These are phyloP conservation scores for Drosophila guanche DNA, from an alignment of 1,140 invertebrate genomes.

Conservation along the genomic window DNA sequence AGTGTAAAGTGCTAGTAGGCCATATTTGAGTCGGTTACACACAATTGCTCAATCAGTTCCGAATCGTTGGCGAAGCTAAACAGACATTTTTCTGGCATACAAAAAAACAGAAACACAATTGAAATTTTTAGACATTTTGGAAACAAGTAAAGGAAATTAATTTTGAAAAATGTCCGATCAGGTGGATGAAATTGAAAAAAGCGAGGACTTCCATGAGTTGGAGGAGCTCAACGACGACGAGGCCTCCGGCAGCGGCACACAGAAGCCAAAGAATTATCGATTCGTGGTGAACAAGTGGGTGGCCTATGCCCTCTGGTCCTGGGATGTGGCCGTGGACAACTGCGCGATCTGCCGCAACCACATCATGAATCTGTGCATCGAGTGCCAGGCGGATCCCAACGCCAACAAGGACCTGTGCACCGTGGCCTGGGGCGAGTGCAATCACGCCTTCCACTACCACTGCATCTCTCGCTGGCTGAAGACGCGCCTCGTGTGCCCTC, in stretches of 20 bases:
- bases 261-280: conserved; percentile 86
- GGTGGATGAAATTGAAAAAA: conserved; percentile 85
- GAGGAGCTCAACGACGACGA: conserved; percentile 83
- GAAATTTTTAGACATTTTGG: background rate
- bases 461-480: conserved; percentile 99
- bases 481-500: conserved; percentile 98
- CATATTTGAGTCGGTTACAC: too few relatives aligned
- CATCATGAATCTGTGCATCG: conserved; percentile 99
- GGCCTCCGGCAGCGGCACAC: conserved; percentile 86
- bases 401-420: conserved; percentile 99
- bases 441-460: conserved; percentile 99
- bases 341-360: conserved; percentile 99
- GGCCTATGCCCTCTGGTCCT: conserved; percentile 98
- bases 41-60: background rate
- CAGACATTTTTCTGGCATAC: background rate
- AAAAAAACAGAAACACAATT: background rate
- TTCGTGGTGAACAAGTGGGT: conserved; percentile 99
- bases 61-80: background rate
- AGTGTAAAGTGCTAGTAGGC: too few relatives aligned
- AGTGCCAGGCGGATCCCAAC: conserved; percentile 99
- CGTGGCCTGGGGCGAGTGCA: conserved; percentile 99
- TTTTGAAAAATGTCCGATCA: conserved; percentile 84
- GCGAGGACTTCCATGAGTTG: conserved; percentile 64
- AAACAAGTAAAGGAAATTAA: conserved; percentile 8
- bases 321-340: conserved; percentile 99